Conservation (phyloP, 2,888 invertebrate species). For the Ormyrus rosae region DNA sequence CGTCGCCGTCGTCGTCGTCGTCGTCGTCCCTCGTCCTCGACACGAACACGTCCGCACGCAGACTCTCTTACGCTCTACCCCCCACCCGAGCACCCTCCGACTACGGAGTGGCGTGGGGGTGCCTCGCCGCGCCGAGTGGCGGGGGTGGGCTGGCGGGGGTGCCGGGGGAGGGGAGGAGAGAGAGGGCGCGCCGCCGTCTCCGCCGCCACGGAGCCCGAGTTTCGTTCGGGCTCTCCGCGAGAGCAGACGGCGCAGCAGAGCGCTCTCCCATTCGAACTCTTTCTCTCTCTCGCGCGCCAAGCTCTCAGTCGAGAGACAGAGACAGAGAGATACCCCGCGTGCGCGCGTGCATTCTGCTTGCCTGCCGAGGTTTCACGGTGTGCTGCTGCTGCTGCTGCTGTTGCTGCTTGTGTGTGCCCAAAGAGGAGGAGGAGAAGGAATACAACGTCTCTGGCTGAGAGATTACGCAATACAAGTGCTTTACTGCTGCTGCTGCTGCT, state of each 20-base stretch:
- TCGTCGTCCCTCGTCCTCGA: conserved; percentile 40
- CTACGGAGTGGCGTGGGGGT: conserved; percentile 44
- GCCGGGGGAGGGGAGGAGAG: conserved; percentile 49
- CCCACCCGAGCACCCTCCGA: conserved; percentile 32
- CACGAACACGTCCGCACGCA: neutral
- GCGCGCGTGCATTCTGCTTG: conserved; percentile 7
- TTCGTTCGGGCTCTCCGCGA: conserved; percentile 52
- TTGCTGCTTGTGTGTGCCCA: conserved; percentile 64
- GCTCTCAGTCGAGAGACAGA: neutral
- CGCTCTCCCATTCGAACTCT: neutral
- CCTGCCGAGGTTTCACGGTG: conserved; percentile 68
- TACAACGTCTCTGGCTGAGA: conserved; percentile 14
- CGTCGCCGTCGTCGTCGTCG: neutral
- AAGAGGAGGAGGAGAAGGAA: conserved; percentile 58
- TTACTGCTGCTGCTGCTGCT: conserved; percentile 64
- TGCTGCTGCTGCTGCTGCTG: too few relatives aligned
- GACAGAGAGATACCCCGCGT: neutral
- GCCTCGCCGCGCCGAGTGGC: conserved; percentile 4
- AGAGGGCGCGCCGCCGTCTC: conserved; percentile 57
- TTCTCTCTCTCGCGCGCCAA: neutral
- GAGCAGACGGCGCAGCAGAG: conserved; percentile 41
- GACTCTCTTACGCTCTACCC: conserved; percentile 13
- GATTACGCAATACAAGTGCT: conserved; percentile 74
- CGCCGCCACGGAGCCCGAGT: conserved; percentile 36
- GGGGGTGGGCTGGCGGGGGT: conserved; percentile 39